Base-by-base conservation (phyloP, 2,888 invertebrate genomes). In the Venusia cambrica region DNA sequence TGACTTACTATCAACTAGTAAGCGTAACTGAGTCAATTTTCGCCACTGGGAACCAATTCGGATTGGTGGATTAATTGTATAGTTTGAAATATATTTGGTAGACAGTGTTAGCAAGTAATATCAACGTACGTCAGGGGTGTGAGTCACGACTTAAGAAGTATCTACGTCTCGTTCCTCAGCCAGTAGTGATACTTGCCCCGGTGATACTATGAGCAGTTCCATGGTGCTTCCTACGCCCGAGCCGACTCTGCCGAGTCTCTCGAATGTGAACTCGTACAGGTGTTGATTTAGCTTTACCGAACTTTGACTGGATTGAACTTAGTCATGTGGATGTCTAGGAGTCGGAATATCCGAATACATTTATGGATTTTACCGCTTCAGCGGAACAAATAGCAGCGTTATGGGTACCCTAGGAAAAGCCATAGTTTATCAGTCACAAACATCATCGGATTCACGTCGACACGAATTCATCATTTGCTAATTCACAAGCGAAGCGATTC, bases 381-480 rank as follows among this genome's bases (percentile, higher is more conserved):
- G 9, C 7, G 9, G 3, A 20, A 20, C n/a, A n/a, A n/a, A n/a
- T n/a, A n/a, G n/a, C n/a, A n/a, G n/a, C n/a, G n/a, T n/a, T n/a
- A n/a, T n/a, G n/a, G n/a, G n/a, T n/a, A n/a, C n/a, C n/a, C n/a
- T n/a, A n/a, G n/a, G n/a, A n/a, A n/a, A n/a, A n/a, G n/a, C n/a
- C n/a, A n/a, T n/a, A n/a, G n/a, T n/a, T n/a, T n/a, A n/a, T n/a
- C 30, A 22, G 20, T 31, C 30, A 27, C 14, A 32, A 33, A 29
- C 13, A n/a, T n/a, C n/a, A n/a, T n/a, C n/a, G n/a, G n/a, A n/a
- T n/a, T n/a, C n/a, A n/a, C n/a, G n/a, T n/a, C n/a, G 36, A 37
- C 33, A 25, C 13, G 20, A 31, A 49, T 39, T 43, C 37, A 42
- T 42, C 38, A 29, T 38, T 44, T 38, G 28, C 36, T 42, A 42